Base-by-base conservation (phyloP, 1,140 invertebrate genomes). In the Heliothis virescens region DNA sequence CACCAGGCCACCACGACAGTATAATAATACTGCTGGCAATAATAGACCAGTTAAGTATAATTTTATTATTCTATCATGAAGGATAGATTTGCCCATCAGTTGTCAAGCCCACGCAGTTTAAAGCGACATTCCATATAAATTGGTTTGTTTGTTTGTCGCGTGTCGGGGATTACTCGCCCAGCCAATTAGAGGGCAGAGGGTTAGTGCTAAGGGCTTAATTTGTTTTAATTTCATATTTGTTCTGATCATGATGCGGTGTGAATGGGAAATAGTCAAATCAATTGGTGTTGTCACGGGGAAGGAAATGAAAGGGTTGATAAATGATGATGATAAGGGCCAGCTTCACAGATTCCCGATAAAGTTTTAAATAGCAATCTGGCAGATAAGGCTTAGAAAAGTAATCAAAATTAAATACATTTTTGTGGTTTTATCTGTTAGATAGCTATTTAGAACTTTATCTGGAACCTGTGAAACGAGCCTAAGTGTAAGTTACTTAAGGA, bases 161-260 rank as follows among this genome's bases (percentile, higher is more conserved):
- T 74, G 72, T 9, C 57, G 10, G 21, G 72, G 72, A 74, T 74
- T 74, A 74, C 16, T 69, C 55, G 55, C 71, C 9, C 5, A n/a
- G 41, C 72, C 41, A 59, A 26, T 59, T 57, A 50, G 34, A 4
- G 26, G 52, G 18, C 5, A 41, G 18, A n/a, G 71, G 72, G 55
- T 47, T 1, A 18, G 34, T 13, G 9, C 34, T 15, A 47, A 11
- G 55, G 55, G n/a, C 4, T 69, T 69, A 69, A 69, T 69, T 69
- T 52, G 48, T 69, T 69, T 69, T 69, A 69, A 69, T 69, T 69
- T 29, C 18, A 13, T 12, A 48, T 5, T 59, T 3, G 12, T 26
- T 21, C 34, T 5, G 48, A 53, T 69, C 65, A 4, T 29, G 47
- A 48, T 69, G 65, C 52, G 47, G 48, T 52, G 65, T 69, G 21